phyloP scores from a whole-genome alignment of 2,113 vertebrate species.

The Illadopsis cleaveri region DNA sequence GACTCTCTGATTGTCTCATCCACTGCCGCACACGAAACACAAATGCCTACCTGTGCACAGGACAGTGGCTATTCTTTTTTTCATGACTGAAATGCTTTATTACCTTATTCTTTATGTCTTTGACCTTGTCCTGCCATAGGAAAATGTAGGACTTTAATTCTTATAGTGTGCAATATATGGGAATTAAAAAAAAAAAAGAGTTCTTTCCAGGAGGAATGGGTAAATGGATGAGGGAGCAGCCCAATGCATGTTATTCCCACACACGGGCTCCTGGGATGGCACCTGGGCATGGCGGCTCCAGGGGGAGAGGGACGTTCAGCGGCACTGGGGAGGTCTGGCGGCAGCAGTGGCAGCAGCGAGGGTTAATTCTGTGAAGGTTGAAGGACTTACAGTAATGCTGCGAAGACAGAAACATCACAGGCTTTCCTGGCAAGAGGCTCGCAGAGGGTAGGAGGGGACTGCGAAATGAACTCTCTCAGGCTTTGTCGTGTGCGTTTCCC shows the following conservation, averaged over 20 bases:
- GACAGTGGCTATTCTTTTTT: not conserved
- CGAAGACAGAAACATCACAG: slow-evolving; percentile 90
- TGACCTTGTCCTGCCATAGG: slow-evolving; percentile 45
- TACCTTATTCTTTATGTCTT: slow-evolving; percentile 34
- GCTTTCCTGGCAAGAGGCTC: slow-evolving; percentile 92
- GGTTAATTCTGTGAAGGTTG: slow-evolving; percentile 79
- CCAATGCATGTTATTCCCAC: accelerated
- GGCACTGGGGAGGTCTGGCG: not conserved
- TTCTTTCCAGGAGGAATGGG: not conserved
- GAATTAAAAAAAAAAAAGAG: not conserved
- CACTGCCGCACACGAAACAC: not conserved
- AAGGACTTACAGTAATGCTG: slow-evolving; percentile 85
- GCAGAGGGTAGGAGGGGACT: slow-evolving; percentile 87
- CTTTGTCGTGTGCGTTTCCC: slow-evolving; percentile 98
- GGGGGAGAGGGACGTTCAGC: not conserved
- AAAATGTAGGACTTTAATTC: slow-evolving; percentile 29
- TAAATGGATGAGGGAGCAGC: not conserved
- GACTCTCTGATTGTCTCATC: not conserved
- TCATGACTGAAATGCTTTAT: not conserved
- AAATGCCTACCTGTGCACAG: not conserved
- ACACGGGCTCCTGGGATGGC: not conserved
- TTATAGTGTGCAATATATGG: not conserved
- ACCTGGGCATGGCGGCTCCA: not conserved
- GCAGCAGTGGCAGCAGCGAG: slow-evolving; percentile 42
- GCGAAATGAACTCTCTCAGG: slow-evolving; percentile 99